phyloP scores from a whole-genome alignment of 2,888 invertebrate species.

The Onchidella celtica region DNA sequence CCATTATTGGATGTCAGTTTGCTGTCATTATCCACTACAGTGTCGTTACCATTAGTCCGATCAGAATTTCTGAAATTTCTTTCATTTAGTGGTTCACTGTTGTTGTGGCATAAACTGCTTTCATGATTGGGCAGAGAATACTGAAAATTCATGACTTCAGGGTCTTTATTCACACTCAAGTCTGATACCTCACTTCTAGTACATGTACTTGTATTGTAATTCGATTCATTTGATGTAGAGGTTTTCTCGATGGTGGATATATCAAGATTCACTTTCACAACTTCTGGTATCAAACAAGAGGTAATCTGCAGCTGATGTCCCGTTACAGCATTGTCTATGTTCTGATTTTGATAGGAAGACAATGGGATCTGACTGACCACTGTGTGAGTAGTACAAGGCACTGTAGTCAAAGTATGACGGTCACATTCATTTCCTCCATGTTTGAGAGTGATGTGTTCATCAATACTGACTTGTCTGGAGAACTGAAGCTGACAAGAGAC shows the following conservation, averaged over 20 bases:
- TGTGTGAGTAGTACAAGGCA: neutral
- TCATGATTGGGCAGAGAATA: neutral
- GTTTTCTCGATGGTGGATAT: neutral
- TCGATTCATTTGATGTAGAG: neutral
- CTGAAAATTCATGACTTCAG: neutral
- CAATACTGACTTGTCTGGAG: neutral
- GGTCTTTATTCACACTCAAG: neutral
- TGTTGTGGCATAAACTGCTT: neutral
- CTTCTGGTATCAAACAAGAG: neutral
- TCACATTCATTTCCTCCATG: neutral
- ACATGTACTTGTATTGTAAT: neutral
- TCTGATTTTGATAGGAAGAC: neutral
- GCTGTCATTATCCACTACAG: neutral
- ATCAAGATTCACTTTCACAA: conserved; percentile 2
- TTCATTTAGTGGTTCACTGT: neutral
- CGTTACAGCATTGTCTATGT: neutral
- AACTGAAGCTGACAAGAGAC: neutral
- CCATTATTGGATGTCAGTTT: neutral
- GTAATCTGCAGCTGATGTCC: neutral
- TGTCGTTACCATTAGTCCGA: neutral
- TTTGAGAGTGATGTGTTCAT: neutral
- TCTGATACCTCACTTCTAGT: neutral
- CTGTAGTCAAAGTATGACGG: neutral
- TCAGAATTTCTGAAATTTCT: neutral
- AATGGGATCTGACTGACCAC: neutral